Evolutionary conservation across 2,797 vertebrate species (phyloP), one percentile per base, ranked within the genome.

Genomic region (Sebastes vulpes): DNA sequence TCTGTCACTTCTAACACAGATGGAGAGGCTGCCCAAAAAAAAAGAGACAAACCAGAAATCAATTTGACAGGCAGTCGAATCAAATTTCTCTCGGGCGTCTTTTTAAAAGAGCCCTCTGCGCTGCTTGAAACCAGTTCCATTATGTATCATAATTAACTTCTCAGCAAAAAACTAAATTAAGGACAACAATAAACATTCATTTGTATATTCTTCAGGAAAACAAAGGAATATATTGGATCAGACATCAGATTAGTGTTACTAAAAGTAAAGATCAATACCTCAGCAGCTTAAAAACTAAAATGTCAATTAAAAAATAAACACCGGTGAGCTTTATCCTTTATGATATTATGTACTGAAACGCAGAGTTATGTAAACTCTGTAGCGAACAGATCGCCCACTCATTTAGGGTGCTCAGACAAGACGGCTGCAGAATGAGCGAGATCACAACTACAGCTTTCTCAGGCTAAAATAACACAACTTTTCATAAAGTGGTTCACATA

Each of bases 1-100:
- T 86, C 82, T 78, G 79, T 85, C 79, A 79, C 61, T 58, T 61
- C 66, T 14, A 70, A 83, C 48, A 52, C 89, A 93, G 87, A 90
- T 87, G 89, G 85, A 59, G 38, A 67, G 4, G 63, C 46, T 8
- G 73, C 70, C 23, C 35, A 46, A 31, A 21, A 42, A 21, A 42
- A 73, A 61, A 28, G 25, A 59, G 61, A 74, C 63, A 20, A 46
- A 66, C 20, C 46, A 75, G 67, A 79, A 79, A 78, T 69, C 21
- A 18, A 52, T 70, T 25, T 71, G 76, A 87, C 75, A 75, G 80
- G 29, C 59, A 70, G 72, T 3, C 11, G 65, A 80, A 75, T 76
- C 42, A 0, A 10, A 81, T 82, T 81, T 79, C 65, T 78, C 58
- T 46, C 3, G 4, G 65, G 75, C 8, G 54, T 83, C 69, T 68